Base-by-base conservation (phyloP, 2,113 vertebrate genomes). In the Phalacrocorax carbo region DNA sequence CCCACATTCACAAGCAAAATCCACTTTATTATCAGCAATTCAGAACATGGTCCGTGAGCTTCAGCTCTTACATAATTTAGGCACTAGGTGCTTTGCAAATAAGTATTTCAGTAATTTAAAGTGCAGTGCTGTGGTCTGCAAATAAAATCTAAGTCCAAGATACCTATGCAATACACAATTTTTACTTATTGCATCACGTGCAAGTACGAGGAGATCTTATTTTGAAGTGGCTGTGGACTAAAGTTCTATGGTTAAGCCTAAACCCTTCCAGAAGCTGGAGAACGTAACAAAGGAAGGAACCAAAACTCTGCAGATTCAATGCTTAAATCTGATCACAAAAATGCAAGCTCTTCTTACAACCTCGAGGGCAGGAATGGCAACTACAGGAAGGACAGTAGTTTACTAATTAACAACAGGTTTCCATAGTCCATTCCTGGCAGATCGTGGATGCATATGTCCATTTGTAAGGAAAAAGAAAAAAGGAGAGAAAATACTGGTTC, bases 401-500 rank as follows among this genome's bases (percentile, higher is more conserved):
- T 49, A 65, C 1, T 14, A 75, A 26, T 5, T 48, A 73, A 61
- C 1, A 30, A 52, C 1, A 23, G 15, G 0, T 36, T 89, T 79
- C 42, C 15, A n/a, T 38, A 23, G 25, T 55, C 18, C 6, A 13
- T 57, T 57, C 20, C 57, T 70, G 10, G 32, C 21, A 85, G 40
- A 78, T 14, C 57, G 11, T 18, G 18, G 10, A 57, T 17, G 0
- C 78, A 9, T 7, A 52, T 7, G 11, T 32, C 65, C 2, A n/a
- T 7, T 69, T 84, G 10, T 1, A 65, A 69, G 13, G 13, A 81
- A 83, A 38, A 65, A 69, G 13, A 12, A 81, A 83, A 38, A 78
- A 46, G 0, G 15, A 58, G 8, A 72, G 15, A n/a, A 72, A 55
- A 61, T 0, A 20, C 8, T 14, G 2, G 40, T 42, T 90, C 7